Conservation (phyloP, 2,888 invertebrate genomes). For the Spilosoma lubricipeda region DNA sequence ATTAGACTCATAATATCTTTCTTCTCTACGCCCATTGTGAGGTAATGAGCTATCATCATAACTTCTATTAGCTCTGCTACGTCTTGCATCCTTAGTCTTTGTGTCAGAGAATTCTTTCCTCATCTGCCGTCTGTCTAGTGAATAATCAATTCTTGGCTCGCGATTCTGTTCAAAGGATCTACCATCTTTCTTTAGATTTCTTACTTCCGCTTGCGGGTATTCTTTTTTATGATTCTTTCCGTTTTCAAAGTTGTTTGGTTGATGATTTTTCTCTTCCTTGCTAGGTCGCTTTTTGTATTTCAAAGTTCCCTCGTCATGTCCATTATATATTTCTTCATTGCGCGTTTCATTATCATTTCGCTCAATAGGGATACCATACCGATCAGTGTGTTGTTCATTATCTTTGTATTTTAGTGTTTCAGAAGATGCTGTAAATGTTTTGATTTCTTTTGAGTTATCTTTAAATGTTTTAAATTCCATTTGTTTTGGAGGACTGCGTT, state of each 20-base stretch:
- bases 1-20: conserved; percentile 80
- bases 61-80: conserved; percentile 73
- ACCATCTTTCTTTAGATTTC: conserved; percentile 74
- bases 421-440: conserved; percentile 83
- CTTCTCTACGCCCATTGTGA: conserved; percentile 77
- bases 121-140: conserved; percentile 75
- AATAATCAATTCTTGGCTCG: conserved; percentile 79
- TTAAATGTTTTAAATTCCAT: conserved; percentile 85
- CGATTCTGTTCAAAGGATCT: conserved; percentile 67
- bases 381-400: conserved; percentile 74
- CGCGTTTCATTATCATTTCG: conserved; percentile 73
- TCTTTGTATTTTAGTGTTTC: conserved; percentile 84
- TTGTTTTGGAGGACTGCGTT: conserved; percentile 75
- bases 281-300: conserved; percentile 81
- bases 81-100: conserved; percentile 70
- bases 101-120: conserved; percentile 75
- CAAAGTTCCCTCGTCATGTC: conserved; percentile 79
- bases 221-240: conserved; percentile 72
- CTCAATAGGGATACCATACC: conserved; percentile 80
- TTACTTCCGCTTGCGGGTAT: conserved; percentile 75
- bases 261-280: conserved; percentile 76
- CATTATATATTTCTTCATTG: conserved; percentile 75
- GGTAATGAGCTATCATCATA: conserved; percentile 81
- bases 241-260: conserved; percentile 70
- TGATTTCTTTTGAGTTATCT: conserved; percentile 82